These are phyloP conservation scores for Drosophila nasuta DNA, from an alignment of 1,140 invertebrate species.

Conservation along the genomic window DNA sequence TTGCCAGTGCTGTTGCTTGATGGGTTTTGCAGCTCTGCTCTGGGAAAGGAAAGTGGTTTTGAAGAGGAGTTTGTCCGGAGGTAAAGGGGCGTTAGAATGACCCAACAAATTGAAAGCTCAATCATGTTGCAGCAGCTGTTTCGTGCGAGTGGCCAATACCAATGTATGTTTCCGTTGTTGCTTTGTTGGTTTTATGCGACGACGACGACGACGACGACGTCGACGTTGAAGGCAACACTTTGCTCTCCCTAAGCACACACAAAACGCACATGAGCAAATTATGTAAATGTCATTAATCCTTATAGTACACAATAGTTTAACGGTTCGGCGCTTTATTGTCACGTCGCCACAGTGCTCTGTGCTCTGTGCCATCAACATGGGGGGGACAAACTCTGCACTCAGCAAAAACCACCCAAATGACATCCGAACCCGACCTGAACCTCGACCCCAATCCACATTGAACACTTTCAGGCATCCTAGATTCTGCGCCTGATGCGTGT, in stretches of 20 bases:
- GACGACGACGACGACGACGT: background rate
- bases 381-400: slow-evolving; percentile 60
- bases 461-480: slow-evolving; percentile 20
- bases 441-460: slow-evolving; percentile 14
- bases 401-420: slow-evolving; percentile 40
- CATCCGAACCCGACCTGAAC: slow-evolving; percentile 9
- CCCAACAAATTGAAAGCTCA: slow-evolving; percentile 78
- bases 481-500: slow-evolving; percentile 33
- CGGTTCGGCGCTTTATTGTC: slow-evolving; percentile 80
- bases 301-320: slow-evolving; percentile 82
- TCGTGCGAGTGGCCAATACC: slow-evolving; percentile 71
- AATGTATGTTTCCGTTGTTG: slow-evolving; percentile 38
- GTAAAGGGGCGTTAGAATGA: slow-evolving; percentile 26
- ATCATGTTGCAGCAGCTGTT: slow-evolving; percentile 79
- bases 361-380: slow-evolving; percentile 37
- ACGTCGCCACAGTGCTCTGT: slow-evolving; percentile 53
- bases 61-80: background rate
- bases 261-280: slow-evolving; percentile 63
- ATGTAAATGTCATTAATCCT: slow-evolving; percentile 83
- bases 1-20: slow-evolving; percentile 13
- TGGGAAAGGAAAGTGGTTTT: slow-evolving; percentile 6
- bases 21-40: slow-evolving; percentile 11
- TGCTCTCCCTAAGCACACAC: no score
- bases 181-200: slow-evolving; percentile 52
- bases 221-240: no score